Percentiles rank a stretch among this genome's conserved stretches.
Evolutionary conservation across 2,888 invertebrate genomes (phyloP).

Genomic region (Therioaphis trifolii): DNA sequence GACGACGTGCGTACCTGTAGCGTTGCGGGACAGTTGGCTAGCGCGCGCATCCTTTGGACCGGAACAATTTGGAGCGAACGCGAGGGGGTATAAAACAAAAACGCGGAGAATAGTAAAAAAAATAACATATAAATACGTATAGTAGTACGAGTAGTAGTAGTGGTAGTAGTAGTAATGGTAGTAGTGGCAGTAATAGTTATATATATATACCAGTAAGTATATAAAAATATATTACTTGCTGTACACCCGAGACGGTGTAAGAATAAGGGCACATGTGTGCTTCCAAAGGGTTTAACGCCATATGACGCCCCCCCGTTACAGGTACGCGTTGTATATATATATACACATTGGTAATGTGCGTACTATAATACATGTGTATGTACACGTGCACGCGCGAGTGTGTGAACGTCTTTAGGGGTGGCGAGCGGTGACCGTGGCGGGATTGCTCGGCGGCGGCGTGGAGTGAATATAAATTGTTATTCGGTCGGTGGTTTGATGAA

Average conservation of each 20-base stretch:
- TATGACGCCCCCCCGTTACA: conserved; percentile 56
- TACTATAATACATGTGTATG: no score
- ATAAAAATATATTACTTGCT: no score
- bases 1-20: conserved; percentile 53
- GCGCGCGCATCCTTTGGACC: conserved; percentile 59
- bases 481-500: conserved; percentile 31
- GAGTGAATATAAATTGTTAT: conserved; percentile 30
- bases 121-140: conserved; percentile 6
- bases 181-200: neutral
- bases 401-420: neutral
- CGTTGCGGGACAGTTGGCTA: conserved; percentile 53
- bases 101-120: neutral
- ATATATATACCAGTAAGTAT: neutral
- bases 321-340: no score
- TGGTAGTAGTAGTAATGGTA: conserved; percentile 1
- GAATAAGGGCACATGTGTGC: conserved; percentile 54
- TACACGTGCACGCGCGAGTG: neutral
- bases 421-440: neutral
- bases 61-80: conserved; percentile 56
- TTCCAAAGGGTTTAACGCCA: conserved; percentile 56
- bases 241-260: conserved; percentile 35
- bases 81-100: conserved; percentile 55
- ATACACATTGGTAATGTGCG: no score
- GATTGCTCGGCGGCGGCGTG: neutral
- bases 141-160: neutral